Evolutionary conservation across 2,113 vertebrate species (phyloP).

Genomic region (Onychostoma macrolepis): DNA sequence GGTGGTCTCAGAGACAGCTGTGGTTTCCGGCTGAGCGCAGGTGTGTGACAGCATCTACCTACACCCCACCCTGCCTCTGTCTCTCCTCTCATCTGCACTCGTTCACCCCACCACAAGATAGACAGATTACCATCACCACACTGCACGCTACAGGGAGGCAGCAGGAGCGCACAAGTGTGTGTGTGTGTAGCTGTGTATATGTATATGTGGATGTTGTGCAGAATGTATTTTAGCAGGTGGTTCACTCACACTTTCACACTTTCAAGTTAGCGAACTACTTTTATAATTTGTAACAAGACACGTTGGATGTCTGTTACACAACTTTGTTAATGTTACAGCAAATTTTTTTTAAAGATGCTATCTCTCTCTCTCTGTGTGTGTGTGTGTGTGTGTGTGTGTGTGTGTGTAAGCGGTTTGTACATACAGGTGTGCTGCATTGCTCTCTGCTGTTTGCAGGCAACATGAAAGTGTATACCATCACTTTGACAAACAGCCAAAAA

Average conservation of each 20-base stretch:
- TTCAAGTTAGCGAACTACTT: not conserved
- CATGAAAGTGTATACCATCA: constrained; percentile 39
- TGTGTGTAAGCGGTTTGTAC: constrained; percentile 12
- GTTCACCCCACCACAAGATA: constrained; percentile 36
- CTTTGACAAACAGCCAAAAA: constrained; percentile 41
- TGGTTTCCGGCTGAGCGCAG: constrained; percentile 32
- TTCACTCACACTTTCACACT: not conserved
- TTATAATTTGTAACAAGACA: not conserved
- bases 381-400: constrained; percentile 19
- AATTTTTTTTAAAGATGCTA: not conserved
- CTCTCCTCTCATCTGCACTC: constrained; percentile 37
- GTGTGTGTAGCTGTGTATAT: not conserved
- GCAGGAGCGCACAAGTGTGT: not conserved
- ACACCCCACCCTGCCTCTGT: constrained; percentile 31
- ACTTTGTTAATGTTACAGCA: not conserved
- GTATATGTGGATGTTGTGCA: not conserved
- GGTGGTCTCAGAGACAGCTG: constrained; percentile 39
- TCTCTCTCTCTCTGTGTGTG: not conserved
- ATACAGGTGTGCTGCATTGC: constrained; percentile 39
- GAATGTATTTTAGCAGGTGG: not conserved
- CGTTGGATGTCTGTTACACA: not conserved
- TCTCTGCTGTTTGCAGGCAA: constrained; percentile 47
- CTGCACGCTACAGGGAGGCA: not conserved
- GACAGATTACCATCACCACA: constrained; percentile 21
- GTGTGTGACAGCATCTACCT: constrained; percentile 39